Evolutionary conservation across 2,888 invertebrate species (phyloP).

Genomic region (Melinopterus prodromus): DNA sequence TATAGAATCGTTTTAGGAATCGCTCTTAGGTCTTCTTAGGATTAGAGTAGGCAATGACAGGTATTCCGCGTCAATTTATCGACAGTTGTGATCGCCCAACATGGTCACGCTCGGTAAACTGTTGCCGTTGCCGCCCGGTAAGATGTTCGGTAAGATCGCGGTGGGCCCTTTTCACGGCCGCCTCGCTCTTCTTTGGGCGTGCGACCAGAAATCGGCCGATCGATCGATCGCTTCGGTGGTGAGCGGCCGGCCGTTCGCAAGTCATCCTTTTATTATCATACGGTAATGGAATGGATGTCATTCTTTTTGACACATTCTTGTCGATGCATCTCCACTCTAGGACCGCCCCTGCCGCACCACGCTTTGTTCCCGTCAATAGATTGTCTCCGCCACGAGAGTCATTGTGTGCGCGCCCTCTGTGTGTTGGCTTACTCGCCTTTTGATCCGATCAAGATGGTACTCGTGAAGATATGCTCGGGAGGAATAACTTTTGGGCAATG

Average conservation of each 20-base stretch:
- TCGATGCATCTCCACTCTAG: conserved; percentile 22
- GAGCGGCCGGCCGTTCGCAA: conserved; percentile 40
- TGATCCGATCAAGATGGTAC: neutral
- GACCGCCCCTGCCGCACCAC: conserved; percentile 16
- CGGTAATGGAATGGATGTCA: conserved; percentile 48
- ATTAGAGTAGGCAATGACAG: conserved; percentile 36
- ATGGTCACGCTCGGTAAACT: conserved; percentile 5
- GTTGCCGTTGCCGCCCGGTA: conserved; percentile 8
- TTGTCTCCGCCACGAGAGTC: neutral
- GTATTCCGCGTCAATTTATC: conserved; percentile 35
- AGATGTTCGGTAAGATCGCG: neutral
- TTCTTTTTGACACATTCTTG: conserved; percentile 46
- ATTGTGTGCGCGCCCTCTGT: neutral
- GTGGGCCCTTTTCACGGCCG: conserved; percentile 19
- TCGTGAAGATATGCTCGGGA: neutral
- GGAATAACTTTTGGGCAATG: too few relatives aligned
- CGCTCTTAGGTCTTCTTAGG: neutral
- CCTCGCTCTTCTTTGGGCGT: conserved; percentile 28
- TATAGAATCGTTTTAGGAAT: neutral
- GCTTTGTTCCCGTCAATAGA: neutral
- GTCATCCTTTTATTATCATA: conserved; percentile 48
- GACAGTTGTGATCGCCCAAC: neutral
- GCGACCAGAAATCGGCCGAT: conserved; percentile 4
- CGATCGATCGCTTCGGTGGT: neutral
- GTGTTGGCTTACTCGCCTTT: neutral